These are phyloP conservation scores for Therioaphis trifolii DNA, from an alignment of 2,888 invertebrate species.

Conservation along the genomic window DNA sequence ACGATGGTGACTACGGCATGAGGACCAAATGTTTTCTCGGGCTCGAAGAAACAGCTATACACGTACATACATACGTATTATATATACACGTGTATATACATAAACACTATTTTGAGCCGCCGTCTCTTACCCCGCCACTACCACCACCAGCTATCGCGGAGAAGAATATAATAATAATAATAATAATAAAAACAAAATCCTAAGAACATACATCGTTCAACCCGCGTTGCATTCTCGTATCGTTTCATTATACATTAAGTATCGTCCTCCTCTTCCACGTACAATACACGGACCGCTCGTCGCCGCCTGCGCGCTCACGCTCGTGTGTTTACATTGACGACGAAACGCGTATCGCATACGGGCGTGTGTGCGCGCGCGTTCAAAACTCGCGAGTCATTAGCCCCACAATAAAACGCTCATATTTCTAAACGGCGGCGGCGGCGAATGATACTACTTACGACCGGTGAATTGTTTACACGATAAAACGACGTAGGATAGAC, in stretches of 20 bases:
- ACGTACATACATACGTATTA: background rate
- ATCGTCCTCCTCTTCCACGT: background rate
- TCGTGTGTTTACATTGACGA: conserved; percentile 28
- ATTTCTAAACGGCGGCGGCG: conserved; percentile 23
- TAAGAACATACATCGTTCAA: conserved; percentile 1
- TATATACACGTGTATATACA: background rate
- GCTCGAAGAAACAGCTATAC: conserved; percentile 1
- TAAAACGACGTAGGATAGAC: conserved; percentile 3
- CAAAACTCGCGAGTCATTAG: conserved; percentile 36
- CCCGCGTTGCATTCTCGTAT: conserved; percentile 10
- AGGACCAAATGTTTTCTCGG: conserved; percentile 25
- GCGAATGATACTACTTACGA: background rate
- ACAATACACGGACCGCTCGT: no score
- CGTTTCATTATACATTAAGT: conserved; percentile 11
- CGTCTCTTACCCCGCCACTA: background rate
- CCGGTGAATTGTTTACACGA: conserved; percentile 39
- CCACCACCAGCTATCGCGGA: no score
- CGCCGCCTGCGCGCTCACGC: no score
- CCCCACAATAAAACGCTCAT: conserved; percentile 49
- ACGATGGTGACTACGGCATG: background rate
- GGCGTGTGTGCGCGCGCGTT: background rate
- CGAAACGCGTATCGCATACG: background rate
- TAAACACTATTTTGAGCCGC: conserved; percentile 33
- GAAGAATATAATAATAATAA: no score
- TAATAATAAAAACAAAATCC: background rate